Conservation (phyloP, 2,888 invertebrate species). For the Siphlonurus alternatus region DNA sequence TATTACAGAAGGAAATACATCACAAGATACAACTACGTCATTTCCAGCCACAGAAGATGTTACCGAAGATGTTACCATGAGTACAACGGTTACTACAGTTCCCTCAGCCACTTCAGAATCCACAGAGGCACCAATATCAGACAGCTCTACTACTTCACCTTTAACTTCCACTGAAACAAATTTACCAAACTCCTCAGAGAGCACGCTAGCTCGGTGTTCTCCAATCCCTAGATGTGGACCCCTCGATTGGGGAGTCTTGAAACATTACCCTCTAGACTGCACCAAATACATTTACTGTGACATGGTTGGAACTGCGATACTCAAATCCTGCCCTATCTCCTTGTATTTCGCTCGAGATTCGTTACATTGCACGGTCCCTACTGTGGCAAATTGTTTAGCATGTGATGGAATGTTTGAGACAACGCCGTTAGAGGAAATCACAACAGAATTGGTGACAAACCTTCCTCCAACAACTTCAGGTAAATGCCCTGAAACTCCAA, state of each 20-base stretch:
- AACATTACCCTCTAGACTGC: background rate
- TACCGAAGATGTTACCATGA: too few relatives aligned
- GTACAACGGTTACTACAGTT: too few relatives aligned
- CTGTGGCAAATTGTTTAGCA: background rate
- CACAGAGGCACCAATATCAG: too few relatives aligned
- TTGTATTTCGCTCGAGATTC: background rate
- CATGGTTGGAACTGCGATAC: background rate
- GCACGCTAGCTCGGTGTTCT: too few relatives aligned
- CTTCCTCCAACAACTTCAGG: background rate
- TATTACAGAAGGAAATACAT: too few relatives aligned
- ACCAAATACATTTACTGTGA: background rate
- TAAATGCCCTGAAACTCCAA: background rate
- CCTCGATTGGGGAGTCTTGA: background rate
- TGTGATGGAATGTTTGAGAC: background rate
- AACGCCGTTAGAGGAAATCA: background rate
- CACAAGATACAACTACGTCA: too few relatives aligned
- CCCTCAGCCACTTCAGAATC: too few relatives aligned
- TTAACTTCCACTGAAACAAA: too few relatives aligned
- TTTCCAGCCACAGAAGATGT: too few relatives aligned
- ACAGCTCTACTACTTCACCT: too few relatives aligned
- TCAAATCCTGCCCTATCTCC: background rate
- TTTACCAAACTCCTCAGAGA: too few relatives aligned
- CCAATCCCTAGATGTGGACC: background rate
- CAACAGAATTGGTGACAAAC: too few relatives aligned
- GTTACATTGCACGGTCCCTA: background rate